These are phyloP conservation scores for Drosophila ustulata DNA, from an alignment of 2,888 invertebrate genomes.

Conservation along the genomic window DNA sequence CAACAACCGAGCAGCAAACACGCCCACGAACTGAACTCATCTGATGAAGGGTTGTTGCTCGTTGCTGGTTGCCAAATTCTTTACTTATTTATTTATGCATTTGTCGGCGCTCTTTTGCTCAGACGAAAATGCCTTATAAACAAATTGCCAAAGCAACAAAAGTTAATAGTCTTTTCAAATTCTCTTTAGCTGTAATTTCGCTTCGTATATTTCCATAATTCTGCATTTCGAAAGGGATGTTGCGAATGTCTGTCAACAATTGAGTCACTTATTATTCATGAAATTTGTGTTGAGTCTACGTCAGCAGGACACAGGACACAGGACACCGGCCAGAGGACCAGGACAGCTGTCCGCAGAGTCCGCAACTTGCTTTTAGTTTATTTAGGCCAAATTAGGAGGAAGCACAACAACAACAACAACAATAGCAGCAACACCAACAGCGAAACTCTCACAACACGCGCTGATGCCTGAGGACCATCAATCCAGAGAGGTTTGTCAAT, in stretches of 20 bases:
- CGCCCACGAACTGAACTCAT: conserved; percentile 21
- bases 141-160: conserved; percentile 9
- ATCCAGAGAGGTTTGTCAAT: conserved; percentile 63
- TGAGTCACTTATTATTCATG: conserved; percentile 49
- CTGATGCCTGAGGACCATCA: conserved; percentile 40
- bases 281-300: conserved; percentile 34
- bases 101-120: neutral
- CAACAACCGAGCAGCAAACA: conserved; percentile 10
- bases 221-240: conserved; percentile 15
- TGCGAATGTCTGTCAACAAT: conserved; percentile 14
- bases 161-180: conserved; percentile 20
- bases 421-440: neutral
- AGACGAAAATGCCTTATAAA: conserved; percentile 2
- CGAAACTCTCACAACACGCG: neutral
- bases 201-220: conserved; percentile 16
- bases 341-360: conserved; percentile 8
- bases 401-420: conserved; percentile 6
- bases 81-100: conserved; percentile 24
- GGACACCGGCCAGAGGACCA: neutral
- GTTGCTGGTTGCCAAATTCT: neutral
- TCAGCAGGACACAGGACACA: conserved; percentile 34
- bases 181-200: conserved; percentile 10
- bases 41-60: conserved; percentile 22
- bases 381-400: conserved; percentile 53
- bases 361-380: conserved; percentile 46